A percentile compares a stretch with the other conserved stretches of the same genome.
These are phyloP conservation scores for Albula goreensis DNA, from an alignment of 2,113 vertebrate species.

Conservation along the genomic window DNA sequence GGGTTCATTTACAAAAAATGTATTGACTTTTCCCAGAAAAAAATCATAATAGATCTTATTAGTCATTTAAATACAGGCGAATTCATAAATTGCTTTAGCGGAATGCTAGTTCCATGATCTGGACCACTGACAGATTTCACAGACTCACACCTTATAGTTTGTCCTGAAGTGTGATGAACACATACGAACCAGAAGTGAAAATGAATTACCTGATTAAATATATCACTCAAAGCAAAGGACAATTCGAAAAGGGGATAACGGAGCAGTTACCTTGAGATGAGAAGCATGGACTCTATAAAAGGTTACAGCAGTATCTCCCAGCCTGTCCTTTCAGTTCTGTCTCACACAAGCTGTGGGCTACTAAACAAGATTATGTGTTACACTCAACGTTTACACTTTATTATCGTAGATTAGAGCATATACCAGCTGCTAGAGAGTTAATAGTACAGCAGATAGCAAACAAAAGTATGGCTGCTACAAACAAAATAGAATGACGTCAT, in stretches of 20 bases:
- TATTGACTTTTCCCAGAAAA: not conserved
- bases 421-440: conserved; percentile 68
- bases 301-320: not conserved
- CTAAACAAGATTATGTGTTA: not conserved
- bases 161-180: not conserved
- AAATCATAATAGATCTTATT: no score
- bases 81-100: no score
- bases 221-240: not conserved
- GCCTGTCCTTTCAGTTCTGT: not conserved
- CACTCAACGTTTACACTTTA: conserved; percentile 62
- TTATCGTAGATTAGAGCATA: conserved; percentile 37
- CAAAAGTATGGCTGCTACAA: conserved; percentile 64
- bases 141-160: not conserved
- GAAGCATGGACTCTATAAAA: not conserved
- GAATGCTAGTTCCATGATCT: no score
- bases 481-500: conserved; percentile 56
- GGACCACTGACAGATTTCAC: no score
- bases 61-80: no score
- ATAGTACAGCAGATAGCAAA: conserved; percentile 60
- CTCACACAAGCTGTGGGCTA: not conserved
- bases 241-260: not conserved
- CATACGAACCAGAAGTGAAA: not conserved
- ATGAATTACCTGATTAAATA: not conserved
- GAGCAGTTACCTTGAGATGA: not conserved
- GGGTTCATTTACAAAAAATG: not conserved